phyloP scores from a whole-genome alignment of 2,113 vertebrate genomes.

The Pardalotus punctatus region DNA sequence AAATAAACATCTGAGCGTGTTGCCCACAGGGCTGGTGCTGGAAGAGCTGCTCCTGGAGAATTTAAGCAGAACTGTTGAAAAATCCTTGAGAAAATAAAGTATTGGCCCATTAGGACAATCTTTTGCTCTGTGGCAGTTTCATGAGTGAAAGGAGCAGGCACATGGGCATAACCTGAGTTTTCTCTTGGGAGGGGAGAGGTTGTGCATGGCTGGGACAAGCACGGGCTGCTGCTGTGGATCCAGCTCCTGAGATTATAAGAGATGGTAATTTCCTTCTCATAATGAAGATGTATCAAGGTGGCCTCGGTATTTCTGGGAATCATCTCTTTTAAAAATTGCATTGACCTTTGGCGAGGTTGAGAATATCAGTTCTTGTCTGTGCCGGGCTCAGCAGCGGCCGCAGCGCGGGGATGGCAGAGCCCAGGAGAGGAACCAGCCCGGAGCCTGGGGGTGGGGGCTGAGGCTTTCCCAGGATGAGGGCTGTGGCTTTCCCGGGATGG shows the following conservation, averaged over 20 bases:
- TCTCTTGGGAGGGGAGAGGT: not conserved
- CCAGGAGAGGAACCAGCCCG: rapidly evolving
- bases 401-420: not conserved
- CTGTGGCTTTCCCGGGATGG: too few relatives aligned
- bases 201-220: rapidly evolving
- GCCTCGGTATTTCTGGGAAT: not conserved
- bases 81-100: not conserved
- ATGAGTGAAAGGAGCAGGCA: not conserved
- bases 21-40: not conserved
- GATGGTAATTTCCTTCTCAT: rapidly evolving
- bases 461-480: too few relatives aligned
- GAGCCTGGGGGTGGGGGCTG: too few relatives aligned
- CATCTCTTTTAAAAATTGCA: not conserved
- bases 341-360: rapidly evolving
- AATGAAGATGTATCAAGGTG: not conserved
- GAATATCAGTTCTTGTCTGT: not conserved
- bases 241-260: not conserved
- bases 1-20: not conserved
- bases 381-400: not conserved
- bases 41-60: not conserved
- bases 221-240: rapidly evolving
- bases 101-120: not conserved
- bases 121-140: not conserved
- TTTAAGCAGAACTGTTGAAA: not conserved
- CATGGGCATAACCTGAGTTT: rapidly evolving